phyloP scores from a whole-genome alignment of 2,797 vertebrate genomes.

The Thripadectes ignobilis region DNA sequence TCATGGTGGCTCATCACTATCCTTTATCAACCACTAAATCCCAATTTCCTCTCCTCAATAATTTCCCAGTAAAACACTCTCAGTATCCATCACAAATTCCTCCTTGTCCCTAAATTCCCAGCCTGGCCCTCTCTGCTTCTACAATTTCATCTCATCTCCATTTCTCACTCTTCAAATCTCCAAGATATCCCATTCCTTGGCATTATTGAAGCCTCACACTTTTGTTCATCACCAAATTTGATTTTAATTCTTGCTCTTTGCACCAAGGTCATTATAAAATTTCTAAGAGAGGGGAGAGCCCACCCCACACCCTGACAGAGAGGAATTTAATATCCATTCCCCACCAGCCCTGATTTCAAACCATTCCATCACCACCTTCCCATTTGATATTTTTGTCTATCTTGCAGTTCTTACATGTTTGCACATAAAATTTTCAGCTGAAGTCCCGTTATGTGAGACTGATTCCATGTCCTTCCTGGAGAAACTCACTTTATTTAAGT shows the following conservation, averaged over 20 bases:
- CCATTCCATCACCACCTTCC: background rate
- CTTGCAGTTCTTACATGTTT: background rate
- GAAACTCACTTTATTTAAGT: background rate
- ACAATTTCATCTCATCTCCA: background rate
- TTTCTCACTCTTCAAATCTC: conserved; percentile 9
- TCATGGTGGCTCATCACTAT: background rate
- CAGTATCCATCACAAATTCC: background rate
- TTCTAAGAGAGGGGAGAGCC: background rate
- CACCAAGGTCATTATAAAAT: conserved; percentile 1
- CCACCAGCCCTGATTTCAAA: background rate
- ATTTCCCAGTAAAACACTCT: background rate
- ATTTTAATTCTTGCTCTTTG: background rate
- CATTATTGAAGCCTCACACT: background rate
- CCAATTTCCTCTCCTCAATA: background rate
- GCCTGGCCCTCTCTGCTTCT: background rate
- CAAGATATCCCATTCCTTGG: background rate
- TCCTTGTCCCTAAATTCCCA: background rate
- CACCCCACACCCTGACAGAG: background rate
- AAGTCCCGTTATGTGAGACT: background rate
- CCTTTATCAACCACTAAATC: background rate
- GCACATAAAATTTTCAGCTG: background rate
- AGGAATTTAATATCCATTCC: background rate
- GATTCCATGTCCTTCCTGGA: rapidly evolving
- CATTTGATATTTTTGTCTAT: background rate
- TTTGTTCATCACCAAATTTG: background rate